Evolutionary conservation across 2,797 vertebrate species (phyloP).

Genomic region (Sphenodon punctatus): DNA sequence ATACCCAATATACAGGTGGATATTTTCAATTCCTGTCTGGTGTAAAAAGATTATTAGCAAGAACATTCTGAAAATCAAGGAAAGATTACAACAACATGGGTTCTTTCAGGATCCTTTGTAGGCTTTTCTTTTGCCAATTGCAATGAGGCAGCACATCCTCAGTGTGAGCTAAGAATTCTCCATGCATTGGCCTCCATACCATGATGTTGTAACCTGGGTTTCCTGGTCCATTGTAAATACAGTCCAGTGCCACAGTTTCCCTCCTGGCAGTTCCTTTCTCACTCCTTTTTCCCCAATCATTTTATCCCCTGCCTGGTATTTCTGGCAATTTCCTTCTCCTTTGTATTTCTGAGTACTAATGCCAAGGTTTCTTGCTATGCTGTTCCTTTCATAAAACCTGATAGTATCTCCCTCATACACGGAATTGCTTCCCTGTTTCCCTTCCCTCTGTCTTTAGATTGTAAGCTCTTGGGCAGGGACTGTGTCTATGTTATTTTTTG

Average conservation of each 20-base stretch:
- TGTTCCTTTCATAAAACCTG: conserved; percentile 25
- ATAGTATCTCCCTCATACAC: neutral
- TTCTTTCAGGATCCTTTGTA: neutral
- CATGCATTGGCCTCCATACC: neutral
- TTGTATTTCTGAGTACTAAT: conserved; percentile 48
- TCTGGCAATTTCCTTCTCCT: conserved; percentile 15
- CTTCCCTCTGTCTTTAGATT: too few relatives aligned
- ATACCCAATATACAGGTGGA: neutral
- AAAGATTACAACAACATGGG: neutral
- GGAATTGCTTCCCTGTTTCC: neutral
- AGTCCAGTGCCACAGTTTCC: conserved; percentile 1
- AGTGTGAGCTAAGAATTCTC: conserved; percentile 8
- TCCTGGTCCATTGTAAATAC: neutral
- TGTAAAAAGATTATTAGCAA: neutral
- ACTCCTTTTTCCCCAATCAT: conserved; percentile 1
- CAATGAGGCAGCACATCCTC: neutral
- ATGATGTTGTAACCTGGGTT: neutral
- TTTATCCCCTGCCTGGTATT: conserved; percentile 39
- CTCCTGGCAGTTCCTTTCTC: neutral
- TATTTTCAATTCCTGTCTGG: conserved; percentile 29
- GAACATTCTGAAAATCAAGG: conserved; percentile 30
- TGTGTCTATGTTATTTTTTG: too few relatives aligned
- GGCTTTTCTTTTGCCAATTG: neutral
- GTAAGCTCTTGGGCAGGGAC: too few relatives aligned
- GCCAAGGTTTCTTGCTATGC: neutral